Percentiles rank a stretch among this genome's conserved stretches.
These are phyloP conservation scores for Spisula solida DNA, from an alignment of 2,888 invertebrate genomes.

Conservation along the genomic window DNA sequence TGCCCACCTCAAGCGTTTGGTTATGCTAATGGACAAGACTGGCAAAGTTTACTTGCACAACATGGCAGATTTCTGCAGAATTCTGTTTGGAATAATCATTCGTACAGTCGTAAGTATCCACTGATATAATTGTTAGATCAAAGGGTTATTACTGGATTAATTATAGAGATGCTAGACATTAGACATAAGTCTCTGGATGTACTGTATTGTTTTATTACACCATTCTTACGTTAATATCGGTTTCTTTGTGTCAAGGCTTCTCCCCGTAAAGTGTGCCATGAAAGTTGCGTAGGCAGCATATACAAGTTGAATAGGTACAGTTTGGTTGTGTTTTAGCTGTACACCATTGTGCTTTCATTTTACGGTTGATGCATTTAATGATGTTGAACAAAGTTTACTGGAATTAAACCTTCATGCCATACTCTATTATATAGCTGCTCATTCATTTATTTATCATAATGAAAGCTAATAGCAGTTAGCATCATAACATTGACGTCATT, in stretches of 20 bases:
- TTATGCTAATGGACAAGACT: slow-evolving; percentile 68
- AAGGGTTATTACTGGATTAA: not conserved
- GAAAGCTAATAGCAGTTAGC: too few relatives aligned
- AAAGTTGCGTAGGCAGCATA: slow-evolving; percentile 8
- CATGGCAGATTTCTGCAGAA: slow-evolving; percentile 63
- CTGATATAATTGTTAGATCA: not conserved
- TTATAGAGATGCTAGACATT: not conserved
- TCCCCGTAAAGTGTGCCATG: not conserved
- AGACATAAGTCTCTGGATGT: not conserved
- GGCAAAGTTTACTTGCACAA: slow-evolving; percentile 68
- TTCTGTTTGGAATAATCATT: slow-evolving; percentile 35
- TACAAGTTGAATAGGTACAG: not conserved
- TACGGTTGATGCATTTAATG: too few relatives aligned
- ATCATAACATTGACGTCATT: too few relatives aligned
- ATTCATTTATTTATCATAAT: too few relatives aligned
- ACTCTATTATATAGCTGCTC: too few relatives aligned
- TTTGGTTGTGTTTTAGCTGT: too few relatives aligned
- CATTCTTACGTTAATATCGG: not conserved
- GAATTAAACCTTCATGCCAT: too few relatives aligned
- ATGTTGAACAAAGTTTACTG: too few relatives aligned
- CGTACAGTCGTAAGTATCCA: slow-evolving; percentile 31
- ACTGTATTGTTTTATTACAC: not conserved
- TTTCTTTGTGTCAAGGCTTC: slow-evolving; percentile 10
- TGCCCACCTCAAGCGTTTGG: slow-evolving; percentile 72
- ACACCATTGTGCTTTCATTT: too few relatives aligned